phyloP scores from a whole-genome alignment of 2,113 vertebrate species.

The Colossoma macropomum region DNA sequence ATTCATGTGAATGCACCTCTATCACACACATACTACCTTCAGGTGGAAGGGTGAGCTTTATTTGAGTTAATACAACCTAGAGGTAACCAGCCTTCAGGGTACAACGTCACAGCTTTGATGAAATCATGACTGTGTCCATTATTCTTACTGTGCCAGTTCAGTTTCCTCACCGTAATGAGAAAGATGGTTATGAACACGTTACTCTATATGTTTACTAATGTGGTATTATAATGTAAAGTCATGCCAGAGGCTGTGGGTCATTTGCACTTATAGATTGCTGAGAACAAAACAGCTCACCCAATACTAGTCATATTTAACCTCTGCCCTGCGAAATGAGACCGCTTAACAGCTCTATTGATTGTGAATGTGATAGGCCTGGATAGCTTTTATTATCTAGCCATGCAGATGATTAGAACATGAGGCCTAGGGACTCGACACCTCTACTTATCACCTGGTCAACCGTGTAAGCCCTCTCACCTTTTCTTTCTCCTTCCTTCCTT shows the following conservation, averaged over 20 bases:
- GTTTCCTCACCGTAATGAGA: background rate
- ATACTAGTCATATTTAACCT: conserved; percentile 35
- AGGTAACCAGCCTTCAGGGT: background rate
- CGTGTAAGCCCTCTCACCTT: conserved; percentile 23
- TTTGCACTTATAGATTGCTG: background rate
- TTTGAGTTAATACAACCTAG: background rate
- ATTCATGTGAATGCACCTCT: background rate
- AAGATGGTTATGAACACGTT: background rate
- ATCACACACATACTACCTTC: background rate
- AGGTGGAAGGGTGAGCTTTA: background rate
- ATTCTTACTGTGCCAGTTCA: background rate
- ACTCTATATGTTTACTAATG: conserved; percentile 6
- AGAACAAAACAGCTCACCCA: background rate
- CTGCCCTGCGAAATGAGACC: conserved; percentile 32
- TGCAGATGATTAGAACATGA: conserved; percentile 21
- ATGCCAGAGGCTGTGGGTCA: background rate
- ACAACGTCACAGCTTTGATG: background rate
- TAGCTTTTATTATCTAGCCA: conserved; percentile 38
- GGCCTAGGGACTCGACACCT: conserved; percentile 6
- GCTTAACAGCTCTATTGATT: conserved; percentile 37
- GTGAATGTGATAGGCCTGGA: conserved; percentile 35
- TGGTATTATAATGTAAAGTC: conserved; percentile 12
- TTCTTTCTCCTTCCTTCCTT: conserved; percentile 8
- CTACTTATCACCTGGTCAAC: conserved; percentile 22
- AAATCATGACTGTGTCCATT: background rate